These are phyloP conservation scores for Perca schrenkii DNA, from an alignment of 2,113 vertebrate species.

Conservation along the genomic window DNA sequence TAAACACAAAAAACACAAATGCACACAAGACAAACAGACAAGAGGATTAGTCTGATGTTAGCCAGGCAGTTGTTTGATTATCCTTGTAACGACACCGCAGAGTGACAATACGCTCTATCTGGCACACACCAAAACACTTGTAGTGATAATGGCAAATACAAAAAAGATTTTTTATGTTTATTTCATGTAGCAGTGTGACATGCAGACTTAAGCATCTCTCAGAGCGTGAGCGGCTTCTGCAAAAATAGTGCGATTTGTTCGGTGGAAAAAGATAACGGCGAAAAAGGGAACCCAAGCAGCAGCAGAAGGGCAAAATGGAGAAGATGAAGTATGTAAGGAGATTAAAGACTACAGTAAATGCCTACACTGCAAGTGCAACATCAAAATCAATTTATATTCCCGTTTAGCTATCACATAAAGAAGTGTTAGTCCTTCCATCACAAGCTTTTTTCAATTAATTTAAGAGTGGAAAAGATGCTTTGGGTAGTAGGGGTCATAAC, in stretches of 20 bases:
- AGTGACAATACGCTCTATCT: slow-evolving; percentile 20
- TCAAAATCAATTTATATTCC: slow-evolving; percentile 50
- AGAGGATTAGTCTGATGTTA: slow-evolving; percentile 58
- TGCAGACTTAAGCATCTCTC: slow-evolving; percentile 21
- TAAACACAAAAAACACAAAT: slow-evolving; percentile 16
- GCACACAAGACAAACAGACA: slow-evolving; percentile 51
- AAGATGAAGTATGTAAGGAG: slow-evolving; percentile 42
- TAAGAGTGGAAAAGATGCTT: slow-evolving; percentile 25
- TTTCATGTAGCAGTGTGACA: slow-evolving; percentile 7
- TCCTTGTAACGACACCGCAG: slow-evolving; percentile 40
- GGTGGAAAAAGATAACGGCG: not conserved
- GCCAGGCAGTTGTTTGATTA: slow-evolving; percentile 61
- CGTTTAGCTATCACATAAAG: slow-evolving; percentile 1
- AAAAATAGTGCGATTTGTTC: slow-evolving; percentile 3
- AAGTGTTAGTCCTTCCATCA: not conserved
- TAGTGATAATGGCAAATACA: slow-evolving; percentile 30
- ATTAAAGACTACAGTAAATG: slow-evolving; percentile 61
- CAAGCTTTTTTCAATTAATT: slow-evolving; percentile 36
- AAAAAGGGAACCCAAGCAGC: slow-evolving; percentile 22
- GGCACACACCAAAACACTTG: slow-evolving; percentile 23
- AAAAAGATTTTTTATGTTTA: slow-evolving; percentile 5
- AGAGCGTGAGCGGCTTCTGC: not conserved
- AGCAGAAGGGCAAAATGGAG: slow-evolving; percentile 34
- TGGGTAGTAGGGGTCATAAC: slow-evolving; percentile 24
- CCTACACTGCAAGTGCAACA: slow-evolving; percentile 33